Evolutionary conservation across 2,888 invertebrate species (phyloP), one percentile per base, ranked within the genome.

Genomic region (Zaprionus lineosus): DNA sequence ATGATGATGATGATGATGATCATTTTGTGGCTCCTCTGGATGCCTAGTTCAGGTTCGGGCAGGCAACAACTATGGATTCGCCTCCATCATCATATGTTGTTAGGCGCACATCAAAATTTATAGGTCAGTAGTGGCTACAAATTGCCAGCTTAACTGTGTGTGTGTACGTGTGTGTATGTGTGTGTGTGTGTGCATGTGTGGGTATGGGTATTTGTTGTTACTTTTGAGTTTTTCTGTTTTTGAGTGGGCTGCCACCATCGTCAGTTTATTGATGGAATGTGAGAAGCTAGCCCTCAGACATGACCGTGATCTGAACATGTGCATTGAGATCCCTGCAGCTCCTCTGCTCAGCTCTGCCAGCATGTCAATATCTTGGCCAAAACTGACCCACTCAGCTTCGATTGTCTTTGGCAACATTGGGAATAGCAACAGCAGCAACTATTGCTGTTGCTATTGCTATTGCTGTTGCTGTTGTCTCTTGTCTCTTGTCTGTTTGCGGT

Each of bases 111-210:
- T 79, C 79, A 76, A 73, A 87, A 84, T 88, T 88, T 88, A 87
- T 88, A 86, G 88, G 88, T 88, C 88, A 88, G 79, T 86, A 83
- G 88, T 82, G 78, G 78, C 86, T 76, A 87, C 87, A 87, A 87
- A 86, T 87, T 87, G 74, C 64, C 48, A 56, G n/a, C n/a, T n/a
- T n/a, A 48, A 21, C 16, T 36, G 36, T 18, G 36, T 18, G 36
- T 19, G n/a, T 18, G 18, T 40, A 36, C 40, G 50, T 57, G 48
- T 40, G 37, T 51, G 29, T 12, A 19, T 11, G 14, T 21, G n/a
- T 18, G 18, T 40, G 34, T 50, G 50, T 57, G 48, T 40, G 37
- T 51, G 29, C 15, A 19, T 11, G 14, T n/a, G 40, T 12, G 4
- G 28, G 28, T 16, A 18, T 9, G 1, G 2, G 0, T 4, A 15